These are phyloP conservation scores for Oncorhynchus mykiss DNA, from an alignment of 2,113 vertebrate genomes.

Conservation along the genomic window DNA sequence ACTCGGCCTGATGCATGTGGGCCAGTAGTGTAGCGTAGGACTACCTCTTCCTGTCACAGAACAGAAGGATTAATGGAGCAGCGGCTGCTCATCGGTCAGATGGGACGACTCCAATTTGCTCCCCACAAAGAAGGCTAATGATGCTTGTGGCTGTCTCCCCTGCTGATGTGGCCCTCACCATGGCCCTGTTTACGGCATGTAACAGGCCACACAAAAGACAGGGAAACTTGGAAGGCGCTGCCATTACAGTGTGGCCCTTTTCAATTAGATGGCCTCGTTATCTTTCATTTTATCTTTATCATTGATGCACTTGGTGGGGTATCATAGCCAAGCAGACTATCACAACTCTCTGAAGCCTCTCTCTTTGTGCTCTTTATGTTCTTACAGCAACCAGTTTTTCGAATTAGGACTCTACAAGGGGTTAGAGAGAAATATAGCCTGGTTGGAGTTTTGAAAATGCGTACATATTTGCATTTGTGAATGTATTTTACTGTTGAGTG, in stretches of 20 bases:
- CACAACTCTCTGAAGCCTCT: no score
- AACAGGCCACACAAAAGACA: slow-evolving; percentile 25
- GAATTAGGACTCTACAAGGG: not conserved
- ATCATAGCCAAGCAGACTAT: no score
- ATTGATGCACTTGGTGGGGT: no score
- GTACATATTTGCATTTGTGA: not conserved
- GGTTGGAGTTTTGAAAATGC: not conserved
- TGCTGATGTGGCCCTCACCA: slow-evolving; percentile 6
- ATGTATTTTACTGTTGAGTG: not conserved
- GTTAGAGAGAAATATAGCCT: not conserved
- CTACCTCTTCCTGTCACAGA: slow-evolving; percentile 43
- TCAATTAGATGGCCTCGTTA: no score
- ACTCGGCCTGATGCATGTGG: slow-evolving; percentile 21
- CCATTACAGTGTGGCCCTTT: not conserved
- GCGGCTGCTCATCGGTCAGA: slow-evolving; percentile 29
- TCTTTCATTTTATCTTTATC: no score
- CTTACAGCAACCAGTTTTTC: not conserved
- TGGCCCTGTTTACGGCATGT: slow-evolving; percentile 21
- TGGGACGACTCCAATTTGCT: slow-evolving; percentile 33
- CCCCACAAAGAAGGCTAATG: slow-evolving; percentile 46
- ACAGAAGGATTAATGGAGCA: slow-evolving; percentile 40
- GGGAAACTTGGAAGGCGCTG: not conserved
- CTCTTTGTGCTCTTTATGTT: no score
- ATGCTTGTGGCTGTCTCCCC: slow-evolving; percentile 25
- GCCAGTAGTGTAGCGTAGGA: slow-evolving; percentile 16